Evolutionary conservation across 2,113 vertebrate species (phyloP).

Genomic region (Agapornis roseicollis): DNA sequence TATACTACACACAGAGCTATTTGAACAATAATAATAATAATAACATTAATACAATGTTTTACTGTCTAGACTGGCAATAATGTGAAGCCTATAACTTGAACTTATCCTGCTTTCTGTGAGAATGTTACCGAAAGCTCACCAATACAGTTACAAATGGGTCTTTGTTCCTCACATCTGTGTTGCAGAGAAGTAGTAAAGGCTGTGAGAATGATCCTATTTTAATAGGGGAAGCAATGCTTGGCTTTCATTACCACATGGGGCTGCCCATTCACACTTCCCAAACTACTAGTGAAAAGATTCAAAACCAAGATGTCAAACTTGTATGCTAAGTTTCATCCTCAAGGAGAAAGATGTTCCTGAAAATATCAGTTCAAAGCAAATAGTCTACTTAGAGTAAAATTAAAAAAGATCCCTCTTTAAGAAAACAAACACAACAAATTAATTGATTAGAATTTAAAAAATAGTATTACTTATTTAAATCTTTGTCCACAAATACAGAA

Average conservation of each 20-base stretch:
- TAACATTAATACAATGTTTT: background rate
- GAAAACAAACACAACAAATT: background rate
- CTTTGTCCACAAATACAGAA: background rate
- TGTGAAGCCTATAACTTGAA: background rate
- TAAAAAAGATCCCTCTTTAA: background rate
- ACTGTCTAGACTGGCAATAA: background rate
- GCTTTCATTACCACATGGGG: background rate
- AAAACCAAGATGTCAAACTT: background rate
- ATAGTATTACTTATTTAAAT: background rate
- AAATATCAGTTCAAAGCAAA: background rate
- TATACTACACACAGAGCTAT: background rate
- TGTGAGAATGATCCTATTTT: constrained; percentile 17
- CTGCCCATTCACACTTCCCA: background rate
- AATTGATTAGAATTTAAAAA: background rate
- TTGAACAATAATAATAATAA: background rate
- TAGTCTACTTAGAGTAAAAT: background rate
- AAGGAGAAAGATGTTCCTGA: background rate
- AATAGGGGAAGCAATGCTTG: background rate
- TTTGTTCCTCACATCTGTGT: constrained; percentile 67
- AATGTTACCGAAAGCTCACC: background rate
- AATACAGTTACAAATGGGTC: constrained; percentile 39
- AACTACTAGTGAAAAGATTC: background rate
- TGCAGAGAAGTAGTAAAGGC: constrained; percentile 7
- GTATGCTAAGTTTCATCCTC: background rate
- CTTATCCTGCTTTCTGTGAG: background rate